Evolutionary conservation across 2,888 invertebrate species (phyloP), one percentile per base, ranked within the genome.

Genomic region (Chromoteleia sp.): DNA sequence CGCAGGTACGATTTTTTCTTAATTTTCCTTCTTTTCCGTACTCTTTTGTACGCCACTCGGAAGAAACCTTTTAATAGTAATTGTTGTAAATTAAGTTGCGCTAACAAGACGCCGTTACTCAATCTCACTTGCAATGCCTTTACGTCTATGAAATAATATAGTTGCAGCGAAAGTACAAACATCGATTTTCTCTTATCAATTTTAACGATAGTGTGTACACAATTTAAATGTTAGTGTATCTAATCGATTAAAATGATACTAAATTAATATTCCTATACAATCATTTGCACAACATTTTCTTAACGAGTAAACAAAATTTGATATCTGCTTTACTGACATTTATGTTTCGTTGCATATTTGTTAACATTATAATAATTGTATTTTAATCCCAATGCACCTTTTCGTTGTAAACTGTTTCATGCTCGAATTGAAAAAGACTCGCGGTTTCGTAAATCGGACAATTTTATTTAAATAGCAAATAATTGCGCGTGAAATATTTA

Each of bases 41-140:
- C 4, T 17, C 8, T 15, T 1, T 14, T 30, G 41, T 7, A 30
- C 10, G 21, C 14, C 1, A 21, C 52, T 63, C 17, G 17, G 30
- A 39, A 41, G 67, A 25, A 52, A 67, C 14, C 30, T 68, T 48
- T 54, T 54, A 43, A 43, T 19, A 30, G 19, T 41, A 68, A 54
- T 43, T 54, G 30, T 67, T 67, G 29, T 29, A 43, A 68, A 54
- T 68, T 54, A 17, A 54, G 54, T 54, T 43, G 33, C 43, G 43
- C 54, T 54, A 43, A 68, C 54, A 29, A 68, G 19, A 39, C n/a
- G 6, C 17, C 15, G 39, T 68, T 54, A 58, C 68, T 45, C 68
- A 70, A 56, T 56, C n/a, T 67, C 7, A 17, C 0, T 25, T 15
- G 14, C 56, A 43, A 41, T 68, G 19, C 17, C 8, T 45, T 39